Percentiles rank a stretch among this genome's conserved stretches.
phyloP scores from a whole-genome alignment of 2,113 vertebrate genomes.

The Callaeas wilsoni region DNA sequence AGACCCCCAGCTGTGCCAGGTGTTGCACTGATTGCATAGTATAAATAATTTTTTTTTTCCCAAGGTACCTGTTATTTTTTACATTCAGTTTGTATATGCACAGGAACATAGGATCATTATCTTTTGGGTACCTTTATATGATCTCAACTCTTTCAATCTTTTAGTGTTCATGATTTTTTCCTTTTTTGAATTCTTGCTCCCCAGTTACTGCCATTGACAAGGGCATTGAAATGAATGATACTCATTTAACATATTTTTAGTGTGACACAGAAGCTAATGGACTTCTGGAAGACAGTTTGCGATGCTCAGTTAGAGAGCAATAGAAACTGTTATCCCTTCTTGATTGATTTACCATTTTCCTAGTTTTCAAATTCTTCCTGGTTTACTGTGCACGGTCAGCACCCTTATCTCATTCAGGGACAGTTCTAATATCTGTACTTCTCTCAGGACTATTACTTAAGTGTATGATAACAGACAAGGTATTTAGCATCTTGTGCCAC shows the following conservation, averaged over 20 bases:
- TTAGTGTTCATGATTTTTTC: neutral
- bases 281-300: neutral
- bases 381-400: neutral
- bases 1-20: neutral
- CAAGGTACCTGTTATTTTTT: neutral
- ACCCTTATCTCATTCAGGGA: neutral
- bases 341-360: neutral
- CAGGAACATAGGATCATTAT: neutral
- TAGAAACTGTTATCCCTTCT: neutral
- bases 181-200: neutral
- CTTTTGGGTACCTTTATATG: neutral
- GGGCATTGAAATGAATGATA: neutral
- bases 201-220: neutral
- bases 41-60: neutral
- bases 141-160: neutral
- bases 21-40: neutral
- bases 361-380: neutral
- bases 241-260: neutral
- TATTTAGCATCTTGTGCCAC: neutral
- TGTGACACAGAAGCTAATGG: neutral
- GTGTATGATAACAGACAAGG: neutral
- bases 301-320: neutral
- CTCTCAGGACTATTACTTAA: neutral
- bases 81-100: neutral
- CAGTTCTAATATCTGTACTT: neutral